phyloP scores from a whole-genome alignment of 2,113 vertebrate species.

The Semnornis frantzii region DNA sequence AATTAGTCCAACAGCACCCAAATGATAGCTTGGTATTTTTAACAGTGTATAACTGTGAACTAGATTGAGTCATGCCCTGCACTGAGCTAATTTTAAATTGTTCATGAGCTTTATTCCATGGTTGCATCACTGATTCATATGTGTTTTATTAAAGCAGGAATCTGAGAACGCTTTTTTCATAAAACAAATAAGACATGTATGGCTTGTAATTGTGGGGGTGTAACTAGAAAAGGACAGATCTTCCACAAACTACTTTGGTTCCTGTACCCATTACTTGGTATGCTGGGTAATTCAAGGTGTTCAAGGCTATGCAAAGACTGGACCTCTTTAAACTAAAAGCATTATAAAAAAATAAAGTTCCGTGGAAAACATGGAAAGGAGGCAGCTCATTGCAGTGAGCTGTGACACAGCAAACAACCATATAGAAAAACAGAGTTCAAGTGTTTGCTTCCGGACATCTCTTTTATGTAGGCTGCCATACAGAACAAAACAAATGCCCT shows the following conservation, averaged over 20 bases:
- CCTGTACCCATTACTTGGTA: background rate
- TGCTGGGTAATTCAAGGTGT: background rate
- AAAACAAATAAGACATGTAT: background rate
- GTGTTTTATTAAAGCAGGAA: background rate
- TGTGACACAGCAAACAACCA: background rate
- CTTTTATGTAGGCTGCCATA: background rate
- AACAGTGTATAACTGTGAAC: background rate
- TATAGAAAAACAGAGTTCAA: background rate
- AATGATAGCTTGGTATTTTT: background rate
- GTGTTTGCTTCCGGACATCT: background rate
- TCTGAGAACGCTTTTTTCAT: background rate
- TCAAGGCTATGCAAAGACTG: background rate
- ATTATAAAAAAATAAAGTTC: background rate
- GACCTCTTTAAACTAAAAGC: background rate
- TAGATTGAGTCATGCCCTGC: background rate
- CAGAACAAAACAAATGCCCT: constrained; percentile 3
- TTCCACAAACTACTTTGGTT: background rate
- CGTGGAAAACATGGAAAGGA: background rate
- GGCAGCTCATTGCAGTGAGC: background rate
- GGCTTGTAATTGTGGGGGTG: background rate
- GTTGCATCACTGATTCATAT: background rate
- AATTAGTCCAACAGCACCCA: background rate
- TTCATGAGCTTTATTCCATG: background rate
- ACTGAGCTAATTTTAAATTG: background rate
- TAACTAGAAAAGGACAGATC: background rate